Percentiles rank a stretch among this genome's conserved stretches.
Conservation (phyloP, 2,113 vertebrate species). For the Ivindomyrus marchei region DNA sequence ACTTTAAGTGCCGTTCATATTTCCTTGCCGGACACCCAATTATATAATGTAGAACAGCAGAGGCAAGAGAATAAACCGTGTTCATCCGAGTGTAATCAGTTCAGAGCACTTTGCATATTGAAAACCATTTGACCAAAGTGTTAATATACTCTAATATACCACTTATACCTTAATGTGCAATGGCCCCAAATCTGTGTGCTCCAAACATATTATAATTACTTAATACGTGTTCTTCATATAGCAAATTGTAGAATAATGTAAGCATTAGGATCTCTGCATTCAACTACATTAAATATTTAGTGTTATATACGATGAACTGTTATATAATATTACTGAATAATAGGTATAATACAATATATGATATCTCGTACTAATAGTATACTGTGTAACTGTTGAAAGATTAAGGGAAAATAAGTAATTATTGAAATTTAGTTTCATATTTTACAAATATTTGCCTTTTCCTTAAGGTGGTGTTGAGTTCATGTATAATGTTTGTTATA, state of each 20-base stretch:
- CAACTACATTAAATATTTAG: not conserved
- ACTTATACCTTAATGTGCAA: not conserved
- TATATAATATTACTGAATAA: not conserved
- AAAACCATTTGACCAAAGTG: not conserved
- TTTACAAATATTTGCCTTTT: not conserved
- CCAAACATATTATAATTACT: not conserved
- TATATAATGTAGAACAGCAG: not conserved
- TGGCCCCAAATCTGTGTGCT: not conserved
- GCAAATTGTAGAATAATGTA: not conserved
- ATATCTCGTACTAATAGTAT: not conserved
- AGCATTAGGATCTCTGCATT: not conserved
- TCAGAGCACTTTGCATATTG: not conserved
- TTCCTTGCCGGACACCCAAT: not conserved
- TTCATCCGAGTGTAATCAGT: not conserved
- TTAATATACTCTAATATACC: not conserved
- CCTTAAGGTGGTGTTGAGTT: not conserved
- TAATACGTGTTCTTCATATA: not conserved
- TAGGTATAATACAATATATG: not conserved
- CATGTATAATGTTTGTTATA: not conserved
- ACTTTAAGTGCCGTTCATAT: not conserved
- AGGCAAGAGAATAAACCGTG: not conserved
- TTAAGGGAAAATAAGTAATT: not conserved
- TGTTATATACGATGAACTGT: not conserved
- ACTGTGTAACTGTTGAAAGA: not conserved
- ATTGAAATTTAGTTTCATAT: not conserved